Conservation (phyloP, 2,888 invertebrate species). For the Proisotoma minuta region DNA sequence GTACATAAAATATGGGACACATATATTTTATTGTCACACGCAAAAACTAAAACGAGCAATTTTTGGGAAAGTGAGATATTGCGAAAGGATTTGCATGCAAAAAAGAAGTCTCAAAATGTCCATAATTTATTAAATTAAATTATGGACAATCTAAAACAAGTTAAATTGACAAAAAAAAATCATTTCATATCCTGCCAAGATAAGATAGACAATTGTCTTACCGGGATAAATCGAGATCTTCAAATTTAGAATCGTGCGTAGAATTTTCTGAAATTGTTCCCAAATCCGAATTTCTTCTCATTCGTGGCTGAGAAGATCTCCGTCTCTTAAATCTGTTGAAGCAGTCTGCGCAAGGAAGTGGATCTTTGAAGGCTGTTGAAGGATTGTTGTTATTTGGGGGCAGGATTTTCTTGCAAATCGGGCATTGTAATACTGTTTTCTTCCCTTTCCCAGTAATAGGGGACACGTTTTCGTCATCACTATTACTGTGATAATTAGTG, state of each 20-base stretch:
- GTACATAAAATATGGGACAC: no score
- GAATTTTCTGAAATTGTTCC: constrained; percentile 38
- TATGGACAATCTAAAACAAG: not conserved
- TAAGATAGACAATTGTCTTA: constrained; percentile 7
- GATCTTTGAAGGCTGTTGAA: constrained; percentile 30
- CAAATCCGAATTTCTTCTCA: constrained; percentile 35
- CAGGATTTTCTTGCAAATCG: constrained; percentile 31
- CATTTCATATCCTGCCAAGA: not conserved
- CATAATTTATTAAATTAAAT: not conserved
- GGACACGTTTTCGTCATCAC: constrained; percentile 29
- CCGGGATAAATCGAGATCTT: constrained; percentile 38
- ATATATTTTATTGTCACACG: no score
- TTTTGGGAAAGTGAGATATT: no score
- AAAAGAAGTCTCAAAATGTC: not conserved
- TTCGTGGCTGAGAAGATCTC: constrained; percentile 22
- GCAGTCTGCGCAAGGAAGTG: constrained; percentile 36
- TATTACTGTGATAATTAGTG: not conserved
- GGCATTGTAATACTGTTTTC: constrained; percentile 29
- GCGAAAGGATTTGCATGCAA: no score
- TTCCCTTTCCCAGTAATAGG: constrained; percentile 1
- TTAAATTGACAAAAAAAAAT: not conserved
- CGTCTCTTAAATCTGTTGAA: constrained; percentile 33
- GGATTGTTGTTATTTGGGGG: constrained; percentile 17
- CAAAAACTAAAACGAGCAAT: no score
- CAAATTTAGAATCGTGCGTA: constrained; percentile 33